phyloP scores from a whole-genome alignment of 2,888 invertebrate genomes.

The Eristalis pertinax region DNA sequence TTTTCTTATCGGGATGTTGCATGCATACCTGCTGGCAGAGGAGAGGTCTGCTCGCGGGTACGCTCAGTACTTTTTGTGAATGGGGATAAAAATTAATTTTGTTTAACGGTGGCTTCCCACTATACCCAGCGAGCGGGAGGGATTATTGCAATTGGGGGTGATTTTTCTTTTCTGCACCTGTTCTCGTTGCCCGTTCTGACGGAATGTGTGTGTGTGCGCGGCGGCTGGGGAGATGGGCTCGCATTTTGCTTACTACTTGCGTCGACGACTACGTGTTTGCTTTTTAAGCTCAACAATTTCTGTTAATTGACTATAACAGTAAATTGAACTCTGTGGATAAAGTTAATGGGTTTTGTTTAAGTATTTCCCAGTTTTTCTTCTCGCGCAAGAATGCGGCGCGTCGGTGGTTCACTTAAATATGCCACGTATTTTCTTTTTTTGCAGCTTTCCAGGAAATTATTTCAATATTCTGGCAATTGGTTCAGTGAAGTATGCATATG shows the following conservation, averaged over 20 bases:
- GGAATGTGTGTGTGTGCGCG: background rate
- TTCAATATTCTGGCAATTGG: background rate
- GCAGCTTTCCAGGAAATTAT: background rate
- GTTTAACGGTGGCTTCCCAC: slow-evolving; percentile 51
- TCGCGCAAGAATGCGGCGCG: background rate
- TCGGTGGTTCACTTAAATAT: background rate
- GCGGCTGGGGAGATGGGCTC: background rate
- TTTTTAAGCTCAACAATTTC: slow-evolving; percentile 8
- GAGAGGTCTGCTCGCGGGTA: slow-evolving; percentile 26
- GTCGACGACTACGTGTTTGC: slow-evolving; percentile 1
- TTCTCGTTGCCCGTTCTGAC: background rate
- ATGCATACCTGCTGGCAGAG: slow-evolving; percentile 29
- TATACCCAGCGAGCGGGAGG: slow-evolving; percentile 9
- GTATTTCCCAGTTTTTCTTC: slow-evolving; percentile 29
- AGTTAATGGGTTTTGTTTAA: slow-evolving; percentile 68
- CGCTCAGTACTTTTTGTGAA: slow-evolving; percentile 33
- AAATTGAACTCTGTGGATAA: slow-evolving; percentile 66
- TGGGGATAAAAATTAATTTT: slow-evolving; percentile 68
- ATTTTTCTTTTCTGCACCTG: slow-evolving; percentile 52
- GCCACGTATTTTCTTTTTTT: background rate
- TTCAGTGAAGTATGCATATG: background rate
- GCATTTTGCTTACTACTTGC: slow-evolving; percentile 24
- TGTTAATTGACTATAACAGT: slow-evolving; percentile 70
- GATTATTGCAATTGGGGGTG: slow-evolving; percentile 66
- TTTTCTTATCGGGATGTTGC: slow-evolving; percentile 63